A percentile compares a stretch with the other conserved stretches of the same genome.
Conservation (phyloP, 2,113 vertebrate genomes). For the Camelus dromedarius region DNA sequence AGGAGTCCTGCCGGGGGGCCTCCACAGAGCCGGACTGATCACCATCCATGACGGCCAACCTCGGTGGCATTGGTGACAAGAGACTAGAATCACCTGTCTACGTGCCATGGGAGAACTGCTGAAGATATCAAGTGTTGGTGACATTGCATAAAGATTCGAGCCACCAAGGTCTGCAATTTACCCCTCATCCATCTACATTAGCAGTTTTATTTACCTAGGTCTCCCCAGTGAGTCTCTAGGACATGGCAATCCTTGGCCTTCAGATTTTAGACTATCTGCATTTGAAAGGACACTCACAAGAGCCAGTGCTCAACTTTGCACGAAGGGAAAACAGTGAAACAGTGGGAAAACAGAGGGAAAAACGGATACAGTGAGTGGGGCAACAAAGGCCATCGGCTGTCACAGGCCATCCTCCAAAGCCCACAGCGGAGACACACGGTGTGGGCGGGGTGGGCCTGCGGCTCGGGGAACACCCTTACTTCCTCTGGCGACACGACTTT, state of each 20-base stretch:
- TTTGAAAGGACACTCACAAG: neutral
- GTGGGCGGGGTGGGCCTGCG: too few species aligned
- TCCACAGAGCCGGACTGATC: too few species aligned
- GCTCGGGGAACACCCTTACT: neutral
- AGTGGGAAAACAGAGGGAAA: too few species aligned
- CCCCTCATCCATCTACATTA: neutral
- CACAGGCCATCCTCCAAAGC: too few species aligned
- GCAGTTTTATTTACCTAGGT: neutral
- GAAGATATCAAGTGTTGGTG: neutral
- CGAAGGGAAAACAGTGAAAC: neutral
- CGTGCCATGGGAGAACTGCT: neutral
- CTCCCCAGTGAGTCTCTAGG: neutral
- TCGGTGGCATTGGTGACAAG: accelerated
- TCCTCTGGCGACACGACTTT: neutral
- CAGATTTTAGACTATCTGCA: neutral
- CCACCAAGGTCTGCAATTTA: neutral
- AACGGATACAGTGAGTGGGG: neutral
- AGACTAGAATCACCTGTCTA: neutral
- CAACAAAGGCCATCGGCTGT: neutral
- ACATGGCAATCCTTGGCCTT: neutral
- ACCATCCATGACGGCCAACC: too few species aligned
- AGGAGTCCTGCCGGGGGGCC: neutral
- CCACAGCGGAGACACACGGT: too few species aligned
- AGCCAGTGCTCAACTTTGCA: neutral
- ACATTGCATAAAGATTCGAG: neutral